A percentile compares a stretch with the other conserved stretches of the same genome.
phyloP scores from a whole-genome alignment of 2,797 vertebrate genomes.

The Sebastes iracundus region DNA sequence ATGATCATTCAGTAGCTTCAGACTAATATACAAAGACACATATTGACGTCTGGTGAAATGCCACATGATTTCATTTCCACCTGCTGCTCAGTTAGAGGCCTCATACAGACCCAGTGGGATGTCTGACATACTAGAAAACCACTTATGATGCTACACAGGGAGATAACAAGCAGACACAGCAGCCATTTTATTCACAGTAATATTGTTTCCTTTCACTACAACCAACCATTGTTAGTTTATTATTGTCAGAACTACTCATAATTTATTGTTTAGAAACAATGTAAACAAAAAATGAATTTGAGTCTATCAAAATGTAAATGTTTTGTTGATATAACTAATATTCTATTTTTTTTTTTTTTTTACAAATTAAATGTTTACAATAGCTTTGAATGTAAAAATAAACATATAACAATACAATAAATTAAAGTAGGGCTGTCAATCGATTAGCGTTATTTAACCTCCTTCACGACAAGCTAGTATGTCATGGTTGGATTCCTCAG shows the following conservation, averaged over 20 bases:
- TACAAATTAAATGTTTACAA: background rate
- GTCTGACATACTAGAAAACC: constrained; percentile 7
- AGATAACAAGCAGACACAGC: constrained; percentile 15
- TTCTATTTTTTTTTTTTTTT: background rate
- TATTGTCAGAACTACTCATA: background rate
- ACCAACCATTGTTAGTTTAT: background rate
- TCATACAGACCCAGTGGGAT: constrained; percentile 35
- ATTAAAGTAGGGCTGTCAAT: background rate
- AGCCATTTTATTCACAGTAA: background rate
- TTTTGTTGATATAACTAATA: background rate
- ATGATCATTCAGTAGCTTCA: constrained; percentile 16
- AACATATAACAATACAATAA: background rate
- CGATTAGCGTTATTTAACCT: too few relatives aligned
- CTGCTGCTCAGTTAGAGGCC: constrained; percentile 23
- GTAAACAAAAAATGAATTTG: background rate
- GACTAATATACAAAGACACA: background rate
- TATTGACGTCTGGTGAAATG: constrained; percentile 1
- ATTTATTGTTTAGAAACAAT: background rate
- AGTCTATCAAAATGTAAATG: background rate
- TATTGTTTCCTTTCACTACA: background rate
- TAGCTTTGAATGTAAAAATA: background rate
- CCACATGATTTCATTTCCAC: constrained; percentile 20
- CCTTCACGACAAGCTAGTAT: too few relatives aligned
- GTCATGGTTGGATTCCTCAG: too few relatives aligned
- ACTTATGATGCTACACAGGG: background rate